Evolutionary conservation across 1,140 invertebrate genomes (phyloP).

Genomic region (Drosophila tani): DNA sequence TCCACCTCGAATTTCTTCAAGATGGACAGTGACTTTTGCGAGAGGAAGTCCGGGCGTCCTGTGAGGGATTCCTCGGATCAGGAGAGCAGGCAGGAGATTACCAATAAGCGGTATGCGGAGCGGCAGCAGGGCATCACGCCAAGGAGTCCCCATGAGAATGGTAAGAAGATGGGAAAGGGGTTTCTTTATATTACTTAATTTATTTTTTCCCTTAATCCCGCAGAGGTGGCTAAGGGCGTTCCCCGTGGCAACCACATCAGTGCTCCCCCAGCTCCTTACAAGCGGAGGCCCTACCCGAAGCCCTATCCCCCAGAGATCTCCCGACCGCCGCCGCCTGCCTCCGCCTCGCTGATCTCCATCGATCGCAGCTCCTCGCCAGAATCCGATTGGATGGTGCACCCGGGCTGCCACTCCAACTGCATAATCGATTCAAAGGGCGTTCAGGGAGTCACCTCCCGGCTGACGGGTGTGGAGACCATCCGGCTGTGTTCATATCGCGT

Average conservation of each 20-base stretch:
- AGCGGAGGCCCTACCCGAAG: constrained; percentile 49
- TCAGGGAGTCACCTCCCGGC: constrained; percentile 73
- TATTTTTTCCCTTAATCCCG: background rate
- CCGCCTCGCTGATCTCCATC: constrained; percentile 48
- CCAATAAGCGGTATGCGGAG: constrained; percentile 52
- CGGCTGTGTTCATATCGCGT: constrained; percentile 84
- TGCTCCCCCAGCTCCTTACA: constrained; percentile 39
- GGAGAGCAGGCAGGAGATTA: constrained; percentile 62
- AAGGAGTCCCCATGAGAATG: constrained; percentile 76
- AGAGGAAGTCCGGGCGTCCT: constrained; percentile 17
- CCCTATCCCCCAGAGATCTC: constrained; percentile 17
- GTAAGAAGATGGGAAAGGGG: constrained; percentile 23
- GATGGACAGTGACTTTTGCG: constrained; percentile 73
- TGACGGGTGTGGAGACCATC: constrained; percentile 78
- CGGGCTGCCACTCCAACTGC: constrained; percentile 83
- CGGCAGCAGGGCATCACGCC: constrained; percentile 21
- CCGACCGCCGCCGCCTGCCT: constrained; percentile 43
- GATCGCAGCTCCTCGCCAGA: constrained; percentile 42
- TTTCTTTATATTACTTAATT: no score
- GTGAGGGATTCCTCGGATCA: constrained; percentile 46
- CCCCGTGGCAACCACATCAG: constrained; percentile 55
- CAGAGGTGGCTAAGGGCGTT: constrained; percentile 66
- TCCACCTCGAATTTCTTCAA: constrained; percentile 77
- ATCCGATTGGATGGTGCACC: constrained; percentile 75
- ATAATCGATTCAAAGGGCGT: constrained; percentile 78